phyloP scores from a whole-genome alignment of 2,797 vertebrate species.

The Novumbra hubbsi region DNA sequence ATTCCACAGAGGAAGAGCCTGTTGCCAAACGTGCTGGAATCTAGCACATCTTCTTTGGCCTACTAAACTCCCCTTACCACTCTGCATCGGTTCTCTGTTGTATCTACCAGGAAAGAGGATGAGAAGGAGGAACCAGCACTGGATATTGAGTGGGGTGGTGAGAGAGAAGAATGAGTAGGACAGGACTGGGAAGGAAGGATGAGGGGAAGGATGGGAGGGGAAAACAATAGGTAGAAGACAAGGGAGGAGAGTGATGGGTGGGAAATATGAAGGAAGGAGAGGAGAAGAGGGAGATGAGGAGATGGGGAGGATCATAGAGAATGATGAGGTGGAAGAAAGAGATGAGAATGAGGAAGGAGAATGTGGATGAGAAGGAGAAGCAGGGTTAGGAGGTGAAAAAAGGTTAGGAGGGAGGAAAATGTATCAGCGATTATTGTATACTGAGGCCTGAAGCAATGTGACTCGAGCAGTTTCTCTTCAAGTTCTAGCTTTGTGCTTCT shows the following conservation, averaged over 20 bases:
- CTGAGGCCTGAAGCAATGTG: background rate
- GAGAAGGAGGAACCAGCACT: background rate
- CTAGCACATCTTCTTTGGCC: conserved; percentile 64
- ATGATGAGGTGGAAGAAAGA: too few relatives aligned
- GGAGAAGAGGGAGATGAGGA: too few relatives aligned
- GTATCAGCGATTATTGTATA: background rate
- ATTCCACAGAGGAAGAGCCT: conserved; percentile 54
- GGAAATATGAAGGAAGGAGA: too few relatives aligned
- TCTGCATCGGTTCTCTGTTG: conserved; percentile 59
- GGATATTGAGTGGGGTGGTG: too few relatives aligned
- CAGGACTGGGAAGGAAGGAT: too few relatives aligned
- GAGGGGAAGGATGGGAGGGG: too few relatives aligned
- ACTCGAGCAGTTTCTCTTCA: background rate
- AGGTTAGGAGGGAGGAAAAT: background rate
- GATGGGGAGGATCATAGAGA: too few relatives aligned
- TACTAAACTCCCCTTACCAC: conserved; percentile 72
- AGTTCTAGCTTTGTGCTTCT: background rate
- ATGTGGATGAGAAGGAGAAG: conserved; percentile 32
- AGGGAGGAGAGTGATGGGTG: too few relatives aligned
- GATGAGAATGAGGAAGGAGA: background rate
- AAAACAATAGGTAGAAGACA: too few relatives aligned
- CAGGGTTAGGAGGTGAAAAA: conserved; percentile 36
- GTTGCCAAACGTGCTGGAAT: conserved; percentile 65
- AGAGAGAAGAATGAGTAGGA: too few relatives aligned
- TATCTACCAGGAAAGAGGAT: conserved; percentile 1